Conservation (phyloP, 2,888 invertebrate species). For the Chironomus tentans region DNA sequence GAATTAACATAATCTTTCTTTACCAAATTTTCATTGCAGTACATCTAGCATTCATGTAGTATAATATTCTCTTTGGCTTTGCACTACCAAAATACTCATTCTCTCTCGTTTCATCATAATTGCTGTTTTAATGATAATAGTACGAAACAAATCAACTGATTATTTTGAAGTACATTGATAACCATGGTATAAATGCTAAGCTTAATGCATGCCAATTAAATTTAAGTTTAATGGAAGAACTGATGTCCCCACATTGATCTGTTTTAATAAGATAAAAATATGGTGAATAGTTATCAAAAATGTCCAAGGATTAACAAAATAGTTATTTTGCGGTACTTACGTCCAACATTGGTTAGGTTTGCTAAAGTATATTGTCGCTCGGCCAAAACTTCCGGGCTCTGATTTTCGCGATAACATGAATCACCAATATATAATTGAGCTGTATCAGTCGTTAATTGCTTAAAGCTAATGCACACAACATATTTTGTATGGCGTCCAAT, state of each 20-base stretch:
- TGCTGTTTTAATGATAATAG: neutral
- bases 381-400: constrained; percentile 29
- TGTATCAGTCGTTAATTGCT: constrained; percentile 36
- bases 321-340: constrained; percentile 30
- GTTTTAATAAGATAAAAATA: neutral
- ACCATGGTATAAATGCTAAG: neutral
- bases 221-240: constrained; percentile 27
- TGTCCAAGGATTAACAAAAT: too few relatives aligned
- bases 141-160: constrained; percentile 19
- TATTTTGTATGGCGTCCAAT: constrained; percentile 48
- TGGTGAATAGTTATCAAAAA: neutral
- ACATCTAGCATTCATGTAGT: neutral
- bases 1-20: neutral
- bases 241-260: constrained; percentile 32
- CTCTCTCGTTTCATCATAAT: neutral
- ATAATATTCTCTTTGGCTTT: neutral
- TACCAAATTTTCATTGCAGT: neutral
- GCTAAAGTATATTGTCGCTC: constrained; percentile 41
- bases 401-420: constrained; percentile 40
- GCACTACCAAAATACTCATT: neutral
- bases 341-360: constrained; percentile 40
- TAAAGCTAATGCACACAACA: constrained; percentile 41
- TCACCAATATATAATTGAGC: constrained; percentile 41
- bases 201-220: neutral
- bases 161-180: neutral